phyloP scores from a whole-genome alignment of 64 coral and sea anemone genomes.

The Stichodactyla mertensii region DNA sequence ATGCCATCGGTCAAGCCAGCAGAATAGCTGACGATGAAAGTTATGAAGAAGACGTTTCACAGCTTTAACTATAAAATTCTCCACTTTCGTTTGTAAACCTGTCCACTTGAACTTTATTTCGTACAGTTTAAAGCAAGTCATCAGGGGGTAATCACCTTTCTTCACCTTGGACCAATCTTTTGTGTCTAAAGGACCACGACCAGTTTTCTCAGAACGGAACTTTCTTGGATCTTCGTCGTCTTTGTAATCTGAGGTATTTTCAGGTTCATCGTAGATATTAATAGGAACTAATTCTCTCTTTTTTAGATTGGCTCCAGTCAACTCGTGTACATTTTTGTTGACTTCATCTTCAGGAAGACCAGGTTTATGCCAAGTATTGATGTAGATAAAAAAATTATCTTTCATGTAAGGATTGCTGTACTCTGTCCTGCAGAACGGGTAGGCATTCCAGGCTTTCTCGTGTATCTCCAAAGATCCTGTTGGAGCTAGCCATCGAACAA shows the following conservation, averaged over 20 bases:
- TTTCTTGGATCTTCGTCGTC: constrained; percentile 78
- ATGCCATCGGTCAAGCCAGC: constrained; percentile 93
- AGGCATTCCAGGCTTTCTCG: constrained; percentile 85
- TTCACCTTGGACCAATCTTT: constrained; percentile 14
- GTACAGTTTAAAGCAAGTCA: constrained; percentile 98
- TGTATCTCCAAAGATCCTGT: constrained; percentile 58
- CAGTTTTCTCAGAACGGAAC: constrained; percentile 72
- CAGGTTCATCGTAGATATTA: constrained; percentile 34
- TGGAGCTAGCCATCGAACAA: constrained; percentile 44
- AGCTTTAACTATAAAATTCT: constrained; percentile 56
- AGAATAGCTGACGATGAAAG: constrained; percentile 96
- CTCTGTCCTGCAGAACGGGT: constrained; percentile 70
- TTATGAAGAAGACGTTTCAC: constrained; percentile 76
- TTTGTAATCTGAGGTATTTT: constrained; percentile 67
- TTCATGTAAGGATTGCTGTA: constrained; percentile 80
- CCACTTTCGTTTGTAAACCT: constrained; percentile 64
- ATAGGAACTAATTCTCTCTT: constrained; percentile 54
- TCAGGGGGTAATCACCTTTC: constrained; percentile 34
- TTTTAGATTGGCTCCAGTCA: constrained; percentile 24
- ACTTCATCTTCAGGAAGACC: constrained; percentile 24
- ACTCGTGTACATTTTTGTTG: constrained; percentile 62
- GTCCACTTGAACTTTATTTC: constrained; percentile 84
- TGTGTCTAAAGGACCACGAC: constrained; percentile 58
- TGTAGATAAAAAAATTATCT: constrained; percentile 46
- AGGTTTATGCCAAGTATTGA: constrained; percentile 73